phyloP scores from a whole-genome alignment of 2,113 vertebrate species.

The Cepphus grylle region DNA sequence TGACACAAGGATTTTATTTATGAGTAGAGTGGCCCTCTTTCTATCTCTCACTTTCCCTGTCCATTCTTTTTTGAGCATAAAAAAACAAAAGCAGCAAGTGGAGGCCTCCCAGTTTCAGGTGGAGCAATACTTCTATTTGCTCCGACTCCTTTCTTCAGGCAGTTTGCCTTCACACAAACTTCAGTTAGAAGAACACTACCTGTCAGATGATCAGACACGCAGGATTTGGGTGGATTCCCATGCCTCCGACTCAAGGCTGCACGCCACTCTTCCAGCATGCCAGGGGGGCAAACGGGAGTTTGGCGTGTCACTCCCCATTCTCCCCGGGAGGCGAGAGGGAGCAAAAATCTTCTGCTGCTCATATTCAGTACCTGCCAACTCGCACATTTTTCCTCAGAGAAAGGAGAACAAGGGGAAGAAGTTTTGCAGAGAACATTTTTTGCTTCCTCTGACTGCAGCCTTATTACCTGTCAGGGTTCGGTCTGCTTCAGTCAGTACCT shows the following conservation, averaged over 20 bases:
- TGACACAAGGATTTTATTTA: neutral
- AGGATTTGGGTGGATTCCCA: neutral
- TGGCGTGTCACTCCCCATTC: neutral
- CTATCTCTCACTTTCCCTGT: neutral
- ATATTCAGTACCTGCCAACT: neutral
- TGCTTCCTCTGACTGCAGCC: neutral
- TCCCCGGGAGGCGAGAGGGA: neutral
- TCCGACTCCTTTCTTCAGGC: neutral
- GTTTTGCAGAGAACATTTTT: neutral
- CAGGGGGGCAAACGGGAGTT: neutral
- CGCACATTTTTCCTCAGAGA: neutral
- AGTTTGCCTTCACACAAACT: neutral
- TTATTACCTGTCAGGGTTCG: neutral
- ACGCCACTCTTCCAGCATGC: neutral
- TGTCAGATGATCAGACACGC: neutral
- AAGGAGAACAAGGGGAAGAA: neutral
- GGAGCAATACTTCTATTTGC: neutral
- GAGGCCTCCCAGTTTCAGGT: neutral
- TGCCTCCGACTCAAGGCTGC: neutral
- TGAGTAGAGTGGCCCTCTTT: neutral
- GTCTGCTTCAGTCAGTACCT: neutral
- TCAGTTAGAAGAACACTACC: rapidly evolving
- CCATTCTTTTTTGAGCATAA: neutral
- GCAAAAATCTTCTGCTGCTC: neutral
- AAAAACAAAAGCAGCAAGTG: neutral